Conservation (phyloP, 1,140 invertebrate species). For the Sipha flava region DNA sequence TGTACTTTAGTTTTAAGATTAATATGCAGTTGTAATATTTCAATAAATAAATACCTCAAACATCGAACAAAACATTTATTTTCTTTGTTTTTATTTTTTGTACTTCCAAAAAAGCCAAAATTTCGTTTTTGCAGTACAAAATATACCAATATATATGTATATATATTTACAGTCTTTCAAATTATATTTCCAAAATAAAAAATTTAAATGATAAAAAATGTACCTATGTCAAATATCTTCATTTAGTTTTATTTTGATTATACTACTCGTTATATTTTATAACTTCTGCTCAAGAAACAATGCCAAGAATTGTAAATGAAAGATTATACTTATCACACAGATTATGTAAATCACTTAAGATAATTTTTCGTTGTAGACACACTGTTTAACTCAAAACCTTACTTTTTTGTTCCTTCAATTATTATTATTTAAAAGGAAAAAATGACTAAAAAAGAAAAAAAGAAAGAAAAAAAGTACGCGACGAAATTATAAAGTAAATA, state of each 20-base stretch:
- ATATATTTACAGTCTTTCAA: too few species aligned
- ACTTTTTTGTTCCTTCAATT: background rate
- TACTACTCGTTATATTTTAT: too few species aligned
- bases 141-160: too few species aligned
- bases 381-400: background rate
- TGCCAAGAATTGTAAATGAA: conserved; percentile 11
- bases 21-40: too few species aligned
- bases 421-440: background rate
- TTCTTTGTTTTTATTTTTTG: too few species aligned
- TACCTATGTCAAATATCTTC: background rate
- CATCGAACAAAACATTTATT: too few species aligned
- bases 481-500: conserved; percentile 21
- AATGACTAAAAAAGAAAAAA: background rate
- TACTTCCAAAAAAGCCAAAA: too few species aligned
- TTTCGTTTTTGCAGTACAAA: too few species aligned
- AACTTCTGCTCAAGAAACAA: background rate
- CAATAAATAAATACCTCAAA: too few species aligned
- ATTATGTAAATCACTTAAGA: conserved; percentile 19
- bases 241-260: background rate
- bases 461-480: background rate
- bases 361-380: background rate
- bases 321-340: conserved; percentile 1
- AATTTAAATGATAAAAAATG: background rate
- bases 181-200: too few species aligned
- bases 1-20: too few species aligned